These are phyloP conservation scores for Poecile atricapillus DNA, from an alignment of 2,113 vertebrate genomes.

Conservation along the genomic window DNA sequence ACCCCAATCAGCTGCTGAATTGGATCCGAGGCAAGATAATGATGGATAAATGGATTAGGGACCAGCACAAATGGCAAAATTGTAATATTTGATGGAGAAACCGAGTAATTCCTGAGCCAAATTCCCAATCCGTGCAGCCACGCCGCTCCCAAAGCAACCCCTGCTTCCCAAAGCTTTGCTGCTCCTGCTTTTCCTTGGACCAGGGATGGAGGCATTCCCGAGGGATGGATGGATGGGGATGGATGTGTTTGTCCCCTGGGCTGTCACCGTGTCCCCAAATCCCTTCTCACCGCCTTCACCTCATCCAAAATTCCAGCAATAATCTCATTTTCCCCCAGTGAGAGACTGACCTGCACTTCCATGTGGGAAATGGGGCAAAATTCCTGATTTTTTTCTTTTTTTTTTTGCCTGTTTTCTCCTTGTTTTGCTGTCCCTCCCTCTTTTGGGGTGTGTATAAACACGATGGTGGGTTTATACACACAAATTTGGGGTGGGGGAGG, in stretches of 20 bases:
- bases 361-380: conserved; percentile 3
- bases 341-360: conserved; percentile 16
- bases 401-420: neutral
- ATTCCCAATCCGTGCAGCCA: neutral
- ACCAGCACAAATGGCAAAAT: neutral
- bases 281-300: neutral
- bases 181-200: neutral
- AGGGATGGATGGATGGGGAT: neutral
- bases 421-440: neutral
- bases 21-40: neutral
- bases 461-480: conserved; percentile 57
- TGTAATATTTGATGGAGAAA: neutral
- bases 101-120: neutral
- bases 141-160: neutral
- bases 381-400: neutral
- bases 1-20: neutral
- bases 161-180: conserved; percentile 34
- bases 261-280: neutral
- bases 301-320: neutral
- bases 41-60: neutral
- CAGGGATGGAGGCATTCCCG: neutral
- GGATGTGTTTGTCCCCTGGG: neutral
- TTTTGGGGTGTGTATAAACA: conserved; percentile 50
- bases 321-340: neutral
- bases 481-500: neutral